A percentile compares a stretch with the other conserved stretches of the same genome.
phyloP scores from a whole-genome alignment of 1,140 invertebrate genomes.

The Asobara japonica region DNA sequence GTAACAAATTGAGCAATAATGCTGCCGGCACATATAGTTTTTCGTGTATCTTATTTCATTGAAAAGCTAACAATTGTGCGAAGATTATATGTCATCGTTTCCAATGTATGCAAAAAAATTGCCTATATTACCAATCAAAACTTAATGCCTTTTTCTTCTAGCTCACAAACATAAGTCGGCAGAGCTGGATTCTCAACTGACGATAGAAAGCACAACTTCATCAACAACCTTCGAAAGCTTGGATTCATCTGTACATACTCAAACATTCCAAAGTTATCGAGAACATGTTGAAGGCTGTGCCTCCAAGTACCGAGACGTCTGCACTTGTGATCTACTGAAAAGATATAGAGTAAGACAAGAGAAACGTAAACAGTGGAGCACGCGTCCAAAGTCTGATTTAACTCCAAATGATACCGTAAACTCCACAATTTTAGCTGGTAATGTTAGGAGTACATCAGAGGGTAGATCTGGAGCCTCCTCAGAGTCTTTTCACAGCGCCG shows the following conservation, averaged over 20 bases:
- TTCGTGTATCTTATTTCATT: too few species aligned
- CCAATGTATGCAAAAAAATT: neutral
- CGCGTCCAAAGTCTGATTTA: neutral
- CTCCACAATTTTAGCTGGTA: neutral
- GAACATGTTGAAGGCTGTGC: neutral
- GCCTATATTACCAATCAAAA: conserved; percentile 14
- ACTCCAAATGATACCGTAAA: neutral
- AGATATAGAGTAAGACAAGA: neutral
- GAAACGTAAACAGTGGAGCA: neutral
- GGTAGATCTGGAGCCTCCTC: neutral
- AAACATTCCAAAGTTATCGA: neutral
- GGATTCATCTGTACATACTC: neutral
- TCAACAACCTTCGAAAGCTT: neutral
- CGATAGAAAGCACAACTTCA: neutral
- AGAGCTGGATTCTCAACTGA: neutral
- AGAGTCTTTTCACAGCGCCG: neutral
- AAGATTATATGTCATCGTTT: neutral
- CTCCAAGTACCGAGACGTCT: neutral
- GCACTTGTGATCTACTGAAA: neutral
- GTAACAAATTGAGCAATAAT: too few species aligned
- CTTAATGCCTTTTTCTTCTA: neutral
- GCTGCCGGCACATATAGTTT: too few species aligned
- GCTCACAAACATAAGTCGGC: neutral
- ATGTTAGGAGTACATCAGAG: neutral
- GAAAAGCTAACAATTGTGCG: too few species aligned